These are phyloP conservation scores for Noturus placidus DNA, from an alignment of 2,113 vertebrate species.

Conservation along the genomic window DNA sequence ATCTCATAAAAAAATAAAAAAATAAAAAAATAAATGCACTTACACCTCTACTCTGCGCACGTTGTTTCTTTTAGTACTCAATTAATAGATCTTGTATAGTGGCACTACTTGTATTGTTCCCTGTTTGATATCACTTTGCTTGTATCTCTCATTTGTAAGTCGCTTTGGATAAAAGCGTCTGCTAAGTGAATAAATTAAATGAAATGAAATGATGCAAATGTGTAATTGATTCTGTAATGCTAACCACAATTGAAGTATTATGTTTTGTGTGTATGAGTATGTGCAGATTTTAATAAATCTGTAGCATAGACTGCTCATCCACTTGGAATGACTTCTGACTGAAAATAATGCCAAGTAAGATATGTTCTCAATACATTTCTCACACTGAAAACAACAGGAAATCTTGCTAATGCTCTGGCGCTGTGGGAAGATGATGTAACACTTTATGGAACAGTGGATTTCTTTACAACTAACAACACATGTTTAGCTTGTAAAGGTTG, in stretches of 20 bases:
- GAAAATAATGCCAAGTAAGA: slow-evolving; percentile 41
- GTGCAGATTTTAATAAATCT: slow-evolving; percentile 6
- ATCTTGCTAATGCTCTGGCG: background rate
- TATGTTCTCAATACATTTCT: slow-evolving; percentile 29
- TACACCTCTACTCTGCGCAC: no score
- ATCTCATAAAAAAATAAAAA: no score
- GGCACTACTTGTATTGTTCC: no score
- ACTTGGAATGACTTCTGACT: slow-evolving; percentile 20
- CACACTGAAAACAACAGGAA: slow-evolving; percentile 14
- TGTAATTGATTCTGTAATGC: background rate
- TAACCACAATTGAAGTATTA: background rate
- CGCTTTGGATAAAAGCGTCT: no score
- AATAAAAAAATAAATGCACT: no score
- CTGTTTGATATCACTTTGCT: no score
- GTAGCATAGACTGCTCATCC: slow-evolving; percentile 23
- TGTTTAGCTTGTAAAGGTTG: background rate
- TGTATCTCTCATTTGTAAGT: no score
- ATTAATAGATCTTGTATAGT: no score
- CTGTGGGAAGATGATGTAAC: background rate
- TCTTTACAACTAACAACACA: slow-evolving; percentile 1
- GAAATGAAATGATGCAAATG: no score
- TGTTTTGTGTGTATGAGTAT: background rate
- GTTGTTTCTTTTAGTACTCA: no score
- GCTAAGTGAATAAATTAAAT: no score
- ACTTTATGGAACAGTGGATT: background rate